Base-by-base conservation (phyloP, 1,140 invertebrate species). In the Drosophila persimilis region DNA sequence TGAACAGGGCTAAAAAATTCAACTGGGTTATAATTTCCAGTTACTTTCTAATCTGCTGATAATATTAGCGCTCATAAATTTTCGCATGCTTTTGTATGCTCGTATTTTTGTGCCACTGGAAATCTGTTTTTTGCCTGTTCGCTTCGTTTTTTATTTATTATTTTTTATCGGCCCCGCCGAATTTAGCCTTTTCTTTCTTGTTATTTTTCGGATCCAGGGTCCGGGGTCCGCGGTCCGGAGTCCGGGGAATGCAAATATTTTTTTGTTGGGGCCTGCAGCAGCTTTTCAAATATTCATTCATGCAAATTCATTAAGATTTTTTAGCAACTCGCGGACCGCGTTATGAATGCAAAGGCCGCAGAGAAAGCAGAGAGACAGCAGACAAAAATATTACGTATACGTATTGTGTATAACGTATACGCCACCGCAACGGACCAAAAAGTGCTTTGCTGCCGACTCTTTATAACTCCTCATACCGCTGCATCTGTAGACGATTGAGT, bases 251-350 rank as follows among this genome's bases (percentile, higher is more conserved):
- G 58, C 59, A 77, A 74, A 77, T 77, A 62, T 77, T 74, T 67
- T 71, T 74, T 47, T 70, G 46, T 59, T 35, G 31, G 8, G 31
- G 45, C 55, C 43, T 59, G 65, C 74, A 74, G 74, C 74, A 76
- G 73, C 76, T 76, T 76, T 76, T 78, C 76, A 78, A 78, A 76
- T 76, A 78, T 78, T 78, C 73, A 78, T 78, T 78, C 76, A 78
- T 78, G 76, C 76, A 78, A 78, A 78, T 78, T 78, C 76, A 78
- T 78, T 78, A 78, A 72, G 65, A 56, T 77, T 67, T 69, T 73
- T 43, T 44, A 54, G 29, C 13, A 55, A 29, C 48, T 43, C 24
- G 29, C 43, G 61, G 41, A 41, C 39, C 55, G 72, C 60, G 64
- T 61, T 71, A 77, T 74, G 75, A 74, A 74, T 74, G 65, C 75